These are phyloP conservation scores for Collichthys lucidus DNA, from an alignment of 2,113 vertebrate genomes.

Conservation along the genomic window DNA sequence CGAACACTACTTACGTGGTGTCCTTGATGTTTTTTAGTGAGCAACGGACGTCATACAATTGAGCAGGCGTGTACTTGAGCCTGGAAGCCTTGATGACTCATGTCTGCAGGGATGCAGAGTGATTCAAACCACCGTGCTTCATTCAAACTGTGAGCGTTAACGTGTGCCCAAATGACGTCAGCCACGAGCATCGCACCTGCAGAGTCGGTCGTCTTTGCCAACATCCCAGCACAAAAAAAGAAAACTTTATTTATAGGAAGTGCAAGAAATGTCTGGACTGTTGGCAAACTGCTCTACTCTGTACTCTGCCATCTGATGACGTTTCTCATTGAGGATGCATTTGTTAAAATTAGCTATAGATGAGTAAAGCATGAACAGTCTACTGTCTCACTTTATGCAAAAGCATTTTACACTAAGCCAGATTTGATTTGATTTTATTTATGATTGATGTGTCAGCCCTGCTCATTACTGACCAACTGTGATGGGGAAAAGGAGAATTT, in stretches of 20 bases:
- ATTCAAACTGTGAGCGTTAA: constrained; percentile 38
- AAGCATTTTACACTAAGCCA: background rate
- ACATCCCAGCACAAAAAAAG: constrained; percentile 2
- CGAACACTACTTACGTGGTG: background rate
- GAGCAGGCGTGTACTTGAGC: constrained; percentile 36
- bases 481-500: constrained; percentile 29
- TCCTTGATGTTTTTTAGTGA: constrained; percentile 51
- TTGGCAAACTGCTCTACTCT: background rate
- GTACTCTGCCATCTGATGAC: background rate
- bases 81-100: constrained; percentile 69
- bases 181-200: constrained; percentile 39
- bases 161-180: constrained; percentile 38
- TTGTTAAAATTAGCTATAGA: background rate
- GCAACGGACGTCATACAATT: constrained; percentile 31
- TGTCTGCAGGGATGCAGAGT: constrained; percentile 60
- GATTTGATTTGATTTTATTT: constrained; percentile 17
- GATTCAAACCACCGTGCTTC: constrained; percentile 50
- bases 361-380: background rate
- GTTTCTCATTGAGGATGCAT: background rate
- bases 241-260: constrained; percentile 18
- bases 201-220: constrained; percentile 25
- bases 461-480: constrained; percentile 36
- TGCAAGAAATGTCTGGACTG: background rate
- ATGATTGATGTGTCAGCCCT: constrained; percentile 38
- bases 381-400: constrained; percentile 4